Evolutionary conservation across 1,140 invertebrate genomes (phyloP), one percentile per base, ranked within the genome.

Genomic region (Nixonia krombeini): DNA sequence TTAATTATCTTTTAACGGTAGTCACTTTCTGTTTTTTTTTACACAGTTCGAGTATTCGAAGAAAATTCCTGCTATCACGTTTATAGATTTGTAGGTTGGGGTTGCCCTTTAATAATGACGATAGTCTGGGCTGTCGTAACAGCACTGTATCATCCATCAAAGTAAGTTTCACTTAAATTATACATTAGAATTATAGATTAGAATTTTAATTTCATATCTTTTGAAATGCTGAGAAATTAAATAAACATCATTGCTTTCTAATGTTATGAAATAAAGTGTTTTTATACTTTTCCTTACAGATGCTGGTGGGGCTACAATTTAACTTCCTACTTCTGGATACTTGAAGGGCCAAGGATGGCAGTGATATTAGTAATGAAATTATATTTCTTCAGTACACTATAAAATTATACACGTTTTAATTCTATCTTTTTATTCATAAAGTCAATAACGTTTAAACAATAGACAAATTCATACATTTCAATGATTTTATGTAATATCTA

Each of bases 301-400:
- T 96, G 93, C 72, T 95, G 94, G 92, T 93, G 89, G 84, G 92
- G 91, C 4, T 96, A 96, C 76, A 94, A 93, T 78, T 88, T 94
- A 42, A 88, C 89, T 2, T 82, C 87, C 0, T 91, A 91, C 70
- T 95, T 93, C 77, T 96, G 94, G 94, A 95, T 96, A 45, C 81
- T 96, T 15, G 93, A 96, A 83, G 94, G 92, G 28, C 94, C 94
- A 0, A 84, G 94, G 47, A 86, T 92, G 16, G 88, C 87, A 0
- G 89, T 95, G 2, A 91, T 96, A 72, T 78, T 92, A 81, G 93
- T 93, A 86, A 90, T 86, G 37, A 0, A 23, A 17, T 35, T 1
- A 29, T 13, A 31, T 18, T 4, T 40, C 17, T 23, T 3, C 21
- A 3, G 21, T 21, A 21, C 6, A 21, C n/a, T n/a, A n/a, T n/a